A percentile compares a stretch with the other conserved stretches of the same genome.
These are phyloP conservation scores for Eilema depressum DNA, from an alignment of 2,888 invertebrate genomes.

Conservation along the genomic window DNA sequence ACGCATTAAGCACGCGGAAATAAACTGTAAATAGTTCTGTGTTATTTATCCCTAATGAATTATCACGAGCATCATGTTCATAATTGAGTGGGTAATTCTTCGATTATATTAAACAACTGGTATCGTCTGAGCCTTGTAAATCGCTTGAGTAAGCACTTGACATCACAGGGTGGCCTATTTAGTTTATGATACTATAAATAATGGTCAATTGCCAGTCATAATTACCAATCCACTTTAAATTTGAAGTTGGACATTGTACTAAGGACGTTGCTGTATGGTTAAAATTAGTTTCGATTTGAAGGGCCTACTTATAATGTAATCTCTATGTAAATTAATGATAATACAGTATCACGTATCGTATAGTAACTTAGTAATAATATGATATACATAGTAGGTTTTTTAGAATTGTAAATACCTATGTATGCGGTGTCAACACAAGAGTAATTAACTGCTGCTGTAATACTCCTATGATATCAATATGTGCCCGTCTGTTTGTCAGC, in stretches of 20 bases:
- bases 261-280: neutral
- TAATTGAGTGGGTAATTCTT: neutral
- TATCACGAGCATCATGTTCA: neutral
- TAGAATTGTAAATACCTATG: too few species aligned
- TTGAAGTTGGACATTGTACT: neutral
- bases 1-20: neutral
- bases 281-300: neutral
- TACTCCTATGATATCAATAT: too few species aligned
- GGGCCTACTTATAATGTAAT: neutral
- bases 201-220: slow-evolving; percentile 18
- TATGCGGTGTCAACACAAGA: too few species aligned
- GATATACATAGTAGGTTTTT: too few species aligned
- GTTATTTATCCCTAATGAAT: neutral
- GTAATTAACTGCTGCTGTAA: too few species aligned
- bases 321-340: neutral
- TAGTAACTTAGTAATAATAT: neutral
- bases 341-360: neutral
- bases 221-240: slow-evolving; percentile 15
- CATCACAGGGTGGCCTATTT: slow-evolving; percentile 30
- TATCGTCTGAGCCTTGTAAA: slow-evolving; percentile 18
- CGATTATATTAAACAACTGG: neutral
- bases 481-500: too few species aligned
- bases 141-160: slow-evolving; percentile 37
- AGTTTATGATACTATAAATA: slow-evolving; percentile 34
- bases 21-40: neutral